Conservation (phyloP, 2,113 vertebrate genomes). For the Lathamus discolor region DNA sequence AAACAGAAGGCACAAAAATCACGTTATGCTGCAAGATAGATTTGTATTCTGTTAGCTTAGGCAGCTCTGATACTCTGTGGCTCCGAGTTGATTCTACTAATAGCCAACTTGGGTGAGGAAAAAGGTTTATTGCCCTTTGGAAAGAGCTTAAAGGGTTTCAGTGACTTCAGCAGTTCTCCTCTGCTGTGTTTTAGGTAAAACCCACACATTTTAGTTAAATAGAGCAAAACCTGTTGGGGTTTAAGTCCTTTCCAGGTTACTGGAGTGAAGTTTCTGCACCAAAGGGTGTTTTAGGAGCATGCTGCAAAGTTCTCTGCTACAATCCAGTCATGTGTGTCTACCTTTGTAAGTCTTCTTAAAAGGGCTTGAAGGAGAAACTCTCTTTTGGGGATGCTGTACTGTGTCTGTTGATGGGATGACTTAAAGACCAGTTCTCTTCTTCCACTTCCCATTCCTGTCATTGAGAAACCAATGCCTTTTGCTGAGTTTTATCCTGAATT, state of each 20-base stretch:
- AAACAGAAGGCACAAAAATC: conserved; percentile 4
- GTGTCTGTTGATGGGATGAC: not conserved
- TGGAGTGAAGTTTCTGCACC: conserved; percentile 1
- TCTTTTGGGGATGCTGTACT: not conserved
- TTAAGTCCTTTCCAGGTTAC: not conserved
- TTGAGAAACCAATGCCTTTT: conserved; percentile 10
- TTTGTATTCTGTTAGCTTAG: conserved; percentile 34
- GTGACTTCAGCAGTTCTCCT: not conserved
- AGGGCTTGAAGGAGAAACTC: conserved; percentile 47
- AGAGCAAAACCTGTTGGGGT: not conserved
- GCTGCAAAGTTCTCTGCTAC: conserved; percentile 40
- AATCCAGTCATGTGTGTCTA: not conserved
- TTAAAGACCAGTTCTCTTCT: not conserved
- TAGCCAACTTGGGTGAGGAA: not conserved
- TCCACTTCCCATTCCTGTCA: not conserved
- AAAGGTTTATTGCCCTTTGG: conserved; percentile 15
- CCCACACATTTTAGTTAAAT: not conserved
- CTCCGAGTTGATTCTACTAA: conserved; percentile 12
- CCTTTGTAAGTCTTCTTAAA: conserved; percentile 28
- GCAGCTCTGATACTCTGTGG: conserved; percentile 5
- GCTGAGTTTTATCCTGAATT: not conserved
- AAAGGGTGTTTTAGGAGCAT: conserved; percentile 5
- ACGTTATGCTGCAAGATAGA: not conserved
- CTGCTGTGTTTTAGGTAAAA: not conserved
- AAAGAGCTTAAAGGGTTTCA: conserved; percentile 38